phyloP scores from a whole-genome alignment of 2,888 invertebrate species.

The Nasonia oneida region DNA sequence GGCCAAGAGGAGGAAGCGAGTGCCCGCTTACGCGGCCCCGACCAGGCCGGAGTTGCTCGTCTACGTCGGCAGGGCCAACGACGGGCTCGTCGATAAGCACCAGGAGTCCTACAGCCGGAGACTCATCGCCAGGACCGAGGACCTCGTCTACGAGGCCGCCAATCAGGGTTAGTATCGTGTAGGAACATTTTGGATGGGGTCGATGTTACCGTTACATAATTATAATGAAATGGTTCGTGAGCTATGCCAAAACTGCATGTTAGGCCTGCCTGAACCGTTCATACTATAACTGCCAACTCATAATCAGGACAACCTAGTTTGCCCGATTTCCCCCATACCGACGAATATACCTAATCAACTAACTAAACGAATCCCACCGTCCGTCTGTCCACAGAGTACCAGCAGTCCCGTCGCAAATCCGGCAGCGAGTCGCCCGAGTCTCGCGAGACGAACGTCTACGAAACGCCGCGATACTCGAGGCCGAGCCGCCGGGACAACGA shows the following conservation, averaged over 20 bases:
- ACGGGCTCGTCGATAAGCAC: slow-evolving; percentile 72
- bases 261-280: no score
- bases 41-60: slow-evolving; percentile 76
- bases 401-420: slow-evolving; percentile 56
- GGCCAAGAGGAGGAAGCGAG: slow-evolving; percentile 72
- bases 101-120: slow-evolving; percentile 74
- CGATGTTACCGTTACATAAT: no score
- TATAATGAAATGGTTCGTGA: no score
- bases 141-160: slow-evolving; percentile 74
- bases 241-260: no score
- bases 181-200: no score
- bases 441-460: slow-evolving; percentile 73
- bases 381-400: slow-evolving; percentile 51
- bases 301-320: no score
- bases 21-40: slow-evolving; percentile 72
- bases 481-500: slow-evolving; percentile 63
- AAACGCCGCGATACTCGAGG: slow-evolving; percentile 72
- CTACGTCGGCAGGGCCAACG: slow-evolving; percentile 74
- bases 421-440: slow-evolving; percentile 64
- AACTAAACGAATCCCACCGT: background rate
- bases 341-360: no score
- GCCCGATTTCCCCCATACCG: no score
- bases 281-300: no score
- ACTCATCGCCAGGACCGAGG: slow-evolving; percentile 73
- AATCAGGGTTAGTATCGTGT: slow-evolving; percentile 49